phyloP scores from a whole-genome alignment of 2,888 invertebrate genomes.

The Hypolimnas misippus region DNA sequence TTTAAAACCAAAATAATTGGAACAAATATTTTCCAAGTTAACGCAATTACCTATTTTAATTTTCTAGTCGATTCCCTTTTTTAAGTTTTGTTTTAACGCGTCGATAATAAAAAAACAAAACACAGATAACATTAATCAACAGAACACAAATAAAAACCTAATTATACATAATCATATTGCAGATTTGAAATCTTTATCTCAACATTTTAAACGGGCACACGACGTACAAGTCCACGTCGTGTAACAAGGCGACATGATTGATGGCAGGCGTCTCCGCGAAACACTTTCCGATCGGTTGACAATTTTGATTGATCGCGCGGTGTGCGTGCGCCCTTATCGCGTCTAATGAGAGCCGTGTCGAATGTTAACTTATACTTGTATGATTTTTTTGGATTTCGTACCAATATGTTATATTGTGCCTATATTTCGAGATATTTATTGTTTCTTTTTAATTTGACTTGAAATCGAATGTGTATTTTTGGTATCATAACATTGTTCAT shows the following conservation, averaged over 20 bases:
- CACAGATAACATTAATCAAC: background rate
- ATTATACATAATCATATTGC: slow-evolving; percentile 1
- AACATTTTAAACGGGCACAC: slow-evolving; percentile 13
- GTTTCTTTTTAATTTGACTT: background rate
- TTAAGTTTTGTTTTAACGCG: too few species aligned
- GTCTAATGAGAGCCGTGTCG: slow-evolving; percentile 57
- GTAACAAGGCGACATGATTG: slow-evolving; percentile 61
- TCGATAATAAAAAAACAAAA: too few species aligned
- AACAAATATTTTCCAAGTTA: too few species aligned
- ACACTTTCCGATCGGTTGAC: slow-evolving; percentile 78
- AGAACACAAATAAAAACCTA: slow-evolving; percentile 9
- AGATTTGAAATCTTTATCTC: slow-evolving; percentile 23
- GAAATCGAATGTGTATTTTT: background rate
- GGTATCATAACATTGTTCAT: background rate
- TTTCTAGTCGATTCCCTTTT: too few species aligned
- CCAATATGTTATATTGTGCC: background rate
- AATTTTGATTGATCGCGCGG: slow-evolving; percentile 78
- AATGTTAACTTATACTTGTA: slow-evolving; percentile 4
- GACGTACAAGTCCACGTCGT: slow-evolving; percentile 26
- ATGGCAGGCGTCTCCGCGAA: slow-evolving; percentile 59
- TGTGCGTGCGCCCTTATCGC: slow-evolving; percentile 57
- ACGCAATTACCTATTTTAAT: too few species aligned
- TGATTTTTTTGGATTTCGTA: background rate
- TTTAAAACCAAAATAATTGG: too few species aligned
- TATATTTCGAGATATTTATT: background rate